These are phyloP conservation scores for Ypsolopha scabrella DNA, from an alignment of 2,888 invertebrate species.

Conservation along the genomic window DNA sequence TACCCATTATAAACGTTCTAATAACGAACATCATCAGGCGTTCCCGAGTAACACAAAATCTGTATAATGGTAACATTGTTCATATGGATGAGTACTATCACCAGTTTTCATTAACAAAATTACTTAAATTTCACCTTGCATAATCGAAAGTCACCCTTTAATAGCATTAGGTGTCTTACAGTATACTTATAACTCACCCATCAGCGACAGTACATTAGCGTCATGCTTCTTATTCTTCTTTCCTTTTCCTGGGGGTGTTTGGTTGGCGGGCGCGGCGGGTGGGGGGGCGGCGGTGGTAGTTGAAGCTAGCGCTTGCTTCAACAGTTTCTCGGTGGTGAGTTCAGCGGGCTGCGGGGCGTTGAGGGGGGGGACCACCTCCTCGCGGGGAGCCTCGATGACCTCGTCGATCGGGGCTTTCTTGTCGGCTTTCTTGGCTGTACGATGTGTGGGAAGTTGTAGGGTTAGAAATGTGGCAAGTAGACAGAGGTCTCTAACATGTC, in stretches of 20 bases:
- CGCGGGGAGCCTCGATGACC: slow-evolving; percentile 19
- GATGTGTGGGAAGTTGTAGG: too few species aligned
- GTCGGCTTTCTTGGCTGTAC: slow-evolving; percentile 36
- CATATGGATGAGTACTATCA: too few species aligned
- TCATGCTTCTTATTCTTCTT: slow-evolving; percentile 54
- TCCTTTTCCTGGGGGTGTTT: slow-evolving; percentile 30
- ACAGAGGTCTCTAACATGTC: too few species aligned
- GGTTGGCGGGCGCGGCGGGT: slow-evolving; percentile 19
- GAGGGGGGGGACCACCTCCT: slow-evolving; percentile 48
- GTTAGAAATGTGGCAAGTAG: too few species aligned
- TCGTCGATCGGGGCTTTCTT: slow-evolving; percentile 34
- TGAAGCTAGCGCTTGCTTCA: slow-evolving; percentile 41
- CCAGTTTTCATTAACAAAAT: too few species aligned
- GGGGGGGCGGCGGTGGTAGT: slow-evolving; percentile 13
- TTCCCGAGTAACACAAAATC: too few species aligned
- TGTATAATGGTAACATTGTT: too few species aligned
- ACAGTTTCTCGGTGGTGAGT: slow-evolving; percentile 54
- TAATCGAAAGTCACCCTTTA: too few species aligned
- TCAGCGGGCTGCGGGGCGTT: slow-evolving; percentile 54
- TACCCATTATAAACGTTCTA: too few species aligned
- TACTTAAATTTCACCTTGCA: too few species aligned
- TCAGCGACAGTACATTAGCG: slow-evolving; percentile 47
- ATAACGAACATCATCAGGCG: too few species aligned
- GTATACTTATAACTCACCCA: slow-evolving; percentile 34
- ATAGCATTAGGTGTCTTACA: too few species aligned